Conservation (phyloP, 2,113 vertebrate species). For the Hyaena hyaena region DNA sequence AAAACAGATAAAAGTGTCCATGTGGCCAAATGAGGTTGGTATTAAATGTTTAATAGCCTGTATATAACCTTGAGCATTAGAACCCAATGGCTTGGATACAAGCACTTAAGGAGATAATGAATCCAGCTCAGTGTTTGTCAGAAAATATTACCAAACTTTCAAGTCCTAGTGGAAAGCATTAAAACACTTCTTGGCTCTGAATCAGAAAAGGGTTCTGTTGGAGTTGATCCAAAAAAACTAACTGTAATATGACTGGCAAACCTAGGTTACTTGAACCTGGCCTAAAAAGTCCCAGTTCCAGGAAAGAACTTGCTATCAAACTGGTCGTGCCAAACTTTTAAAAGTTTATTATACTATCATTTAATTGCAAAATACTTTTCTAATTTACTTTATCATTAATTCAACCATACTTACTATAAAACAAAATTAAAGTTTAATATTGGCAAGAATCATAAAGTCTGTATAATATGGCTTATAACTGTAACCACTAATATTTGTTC, state of each 20-base stretch:
- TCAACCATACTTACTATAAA: neutral
- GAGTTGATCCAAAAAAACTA: neutral
- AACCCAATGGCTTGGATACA: constrained; percentile 20
- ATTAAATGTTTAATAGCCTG: constrained; percentile 55
- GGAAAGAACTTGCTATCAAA: neutral
- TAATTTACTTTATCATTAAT: constrained; percentile 1
- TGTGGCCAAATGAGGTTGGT: constrained; percentile 55
- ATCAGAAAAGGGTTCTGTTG: constrained; percentile 43
- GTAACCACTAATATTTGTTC: neutral
- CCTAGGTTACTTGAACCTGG: neutral
- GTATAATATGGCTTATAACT: neutral
- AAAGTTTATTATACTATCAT: neutral
- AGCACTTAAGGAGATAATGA: constrained; percentile 69
- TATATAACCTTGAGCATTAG: constrained; percentile 48
- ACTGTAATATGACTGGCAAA: neutral
- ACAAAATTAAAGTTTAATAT: neutral
- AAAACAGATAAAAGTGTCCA: neutral
- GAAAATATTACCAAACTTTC: constrained; percentile 68
- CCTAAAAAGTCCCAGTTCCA: constrained; percentile 38
- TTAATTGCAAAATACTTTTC: constrained; percentile 29
- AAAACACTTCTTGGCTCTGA: constrained; percentile 51
- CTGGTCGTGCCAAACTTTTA: neutral
- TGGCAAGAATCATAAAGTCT: neutral
- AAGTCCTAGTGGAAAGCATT: constrained; percentile 15
- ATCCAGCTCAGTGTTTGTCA: constrained; percentile 56